phyloP scores from a whole-genome alignment of 2,888 invertebrate species.

The Rapana venosa region DNA sequence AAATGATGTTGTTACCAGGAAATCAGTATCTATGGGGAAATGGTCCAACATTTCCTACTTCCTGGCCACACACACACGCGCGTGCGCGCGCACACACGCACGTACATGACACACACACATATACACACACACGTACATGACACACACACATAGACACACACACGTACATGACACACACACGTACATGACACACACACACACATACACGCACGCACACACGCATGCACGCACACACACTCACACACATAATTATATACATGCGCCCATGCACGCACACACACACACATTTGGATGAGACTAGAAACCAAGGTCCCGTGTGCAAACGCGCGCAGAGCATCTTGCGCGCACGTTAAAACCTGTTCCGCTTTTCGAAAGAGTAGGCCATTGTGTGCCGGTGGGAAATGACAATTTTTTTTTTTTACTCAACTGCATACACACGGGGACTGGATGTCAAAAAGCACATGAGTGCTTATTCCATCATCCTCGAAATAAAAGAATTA shows the following conservation, averaged over 20 bases:
- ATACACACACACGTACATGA: background rate
- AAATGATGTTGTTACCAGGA: no score
- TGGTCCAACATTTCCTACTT: no score
- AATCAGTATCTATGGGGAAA: no score
- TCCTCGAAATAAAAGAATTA: background rate
- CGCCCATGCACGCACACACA: slow-evolving; percentile 6
- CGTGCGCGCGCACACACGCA: background rate
- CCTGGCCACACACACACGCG: background rate
- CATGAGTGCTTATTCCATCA: background rate
- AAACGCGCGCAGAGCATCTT: no score
- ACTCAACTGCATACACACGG: no score
- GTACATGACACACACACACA: slow-evolving; percentile 4
- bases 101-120: slow-evolving; percentile 13
- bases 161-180: background rate
- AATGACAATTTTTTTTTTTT: no score
- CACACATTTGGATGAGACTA: no score
- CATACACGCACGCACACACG: slow-evolving; percentile 13
- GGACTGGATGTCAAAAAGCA: background rate
- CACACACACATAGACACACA: background rate
- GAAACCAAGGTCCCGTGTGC: no score
- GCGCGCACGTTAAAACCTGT: no score
- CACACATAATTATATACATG: background rate
- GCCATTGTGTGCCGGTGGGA: no score
- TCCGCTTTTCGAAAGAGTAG: no score
- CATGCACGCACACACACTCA: slow-evolving; percentile 12